Evolutionary conservation across 2,113 vertebrate genomes (phyloP).

Genomic region (Ivindomyrus marchei): DNA sequence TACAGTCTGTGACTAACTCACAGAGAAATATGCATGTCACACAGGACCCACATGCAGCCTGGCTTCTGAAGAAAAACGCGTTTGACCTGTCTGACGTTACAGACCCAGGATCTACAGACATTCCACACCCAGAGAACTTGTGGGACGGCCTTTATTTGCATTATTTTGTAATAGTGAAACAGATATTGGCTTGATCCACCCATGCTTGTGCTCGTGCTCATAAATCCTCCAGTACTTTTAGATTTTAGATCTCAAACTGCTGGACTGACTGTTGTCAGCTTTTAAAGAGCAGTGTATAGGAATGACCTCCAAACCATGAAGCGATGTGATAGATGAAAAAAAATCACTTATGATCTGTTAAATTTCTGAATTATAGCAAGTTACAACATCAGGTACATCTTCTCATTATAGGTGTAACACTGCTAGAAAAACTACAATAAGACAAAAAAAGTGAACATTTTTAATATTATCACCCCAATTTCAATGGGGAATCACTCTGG

Average conservation of each 20-base stretch:
- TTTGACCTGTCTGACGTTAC: not conserved
- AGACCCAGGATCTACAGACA: not conserved
- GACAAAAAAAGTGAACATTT: not conserved
- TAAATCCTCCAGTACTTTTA: not conserved
- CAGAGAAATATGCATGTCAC: not conserved
- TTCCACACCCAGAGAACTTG: not conserved
- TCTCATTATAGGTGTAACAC: not conserved
- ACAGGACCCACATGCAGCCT: not conserved
- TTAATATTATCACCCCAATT: not conserved
- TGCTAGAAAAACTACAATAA: not conserved
- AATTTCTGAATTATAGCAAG: not conserved
- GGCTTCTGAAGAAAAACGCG: not conserved
- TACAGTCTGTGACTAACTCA: not conserved
- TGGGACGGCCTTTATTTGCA: not conserved
- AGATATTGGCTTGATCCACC: not conserved
- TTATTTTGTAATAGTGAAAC: not conserved
- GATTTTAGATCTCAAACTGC: not conserved
- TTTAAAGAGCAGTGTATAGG: not conserved
- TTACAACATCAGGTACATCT: not conserved
- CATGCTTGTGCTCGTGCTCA: not conserved
- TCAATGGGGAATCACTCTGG: not conserved
- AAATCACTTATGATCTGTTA: not conserved
- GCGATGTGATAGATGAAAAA: not conserved
- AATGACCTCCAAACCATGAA: not conserved
- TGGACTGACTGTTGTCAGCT: not conserved